phyloP scores from a whole-genome alignment of 2,113 vertebrate genomes.

The Microcebus ravelobensis region DNA sequence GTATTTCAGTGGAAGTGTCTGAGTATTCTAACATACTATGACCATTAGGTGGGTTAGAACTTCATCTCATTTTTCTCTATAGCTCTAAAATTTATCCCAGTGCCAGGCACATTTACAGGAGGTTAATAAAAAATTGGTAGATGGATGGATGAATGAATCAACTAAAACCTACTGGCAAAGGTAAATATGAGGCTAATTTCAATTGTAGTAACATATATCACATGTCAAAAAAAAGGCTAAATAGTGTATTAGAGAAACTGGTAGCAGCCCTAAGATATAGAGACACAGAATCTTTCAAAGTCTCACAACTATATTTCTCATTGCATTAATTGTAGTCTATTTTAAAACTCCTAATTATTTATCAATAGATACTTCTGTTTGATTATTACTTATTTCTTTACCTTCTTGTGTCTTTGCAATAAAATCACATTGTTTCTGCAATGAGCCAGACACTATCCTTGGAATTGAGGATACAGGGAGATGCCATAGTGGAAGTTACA shows the following conservation, averaged over 20 bases:
- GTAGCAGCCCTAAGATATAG: neutral
- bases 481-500: neutral
- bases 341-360: neutral
- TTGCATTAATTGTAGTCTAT: neutral
- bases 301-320: neutral
- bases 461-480: neutral
- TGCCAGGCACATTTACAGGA: neutral
- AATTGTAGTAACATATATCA: neutral
- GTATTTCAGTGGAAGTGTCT: neutral
- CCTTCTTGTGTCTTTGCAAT: neutral
- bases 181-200: neutral
- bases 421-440: neutral
- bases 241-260: neutral
- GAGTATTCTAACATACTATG: neutral
- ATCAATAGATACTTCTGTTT: neutral
- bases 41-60: neutral
- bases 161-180: neutral
- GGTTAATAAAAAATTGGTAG: neutral
- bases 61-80: neutral
- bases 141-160: neutral
- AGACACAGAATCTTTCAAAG: neutral
- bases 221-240: neutral
- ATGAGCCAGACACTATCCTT: neutral
- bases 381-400: neutral
- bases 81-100: neutral